Evolutionary conservation across 92 coral and sea anemone genomes (phyloP), one percentile per base, ranked within the genome.

Genomic region (Palythoa grandiflora): DNA sequence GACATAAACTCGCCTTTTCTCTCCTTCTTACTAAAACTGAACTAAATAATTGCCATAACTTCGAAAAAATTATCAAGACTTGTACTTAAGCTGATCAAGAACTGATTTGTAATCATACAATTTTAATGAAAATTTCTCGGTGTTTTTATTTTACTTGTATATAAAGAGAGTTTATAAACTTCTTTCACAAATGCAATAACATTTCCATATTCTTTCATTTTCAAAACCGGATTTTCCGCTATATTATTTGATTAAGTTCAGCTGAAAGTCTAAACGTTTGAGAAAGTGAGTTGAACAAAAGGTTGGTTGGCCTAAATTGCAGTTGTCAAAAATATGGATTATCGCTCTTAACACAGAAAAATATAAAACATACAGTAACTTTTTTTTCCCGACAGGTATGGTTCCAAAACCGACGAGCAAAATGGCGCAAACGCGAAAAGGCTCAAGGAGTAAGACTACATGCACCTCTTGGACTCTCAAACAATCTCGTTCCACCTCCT

Each of bases 391-490:
- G 39, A 38, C 91, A 95, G 98, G 98, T 95, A 53, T 95, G 98
- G 98, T 95, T 95, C 73, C 98, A 95, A 71, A 95, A 95, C 88
- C 93, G 98, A 75, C 68, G 98, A 68, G 98, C 98, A 11, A 95
- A 95, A 74, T 95, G 98, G 98, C 89, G 98, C 59, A 95, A 95
- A 55, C 93, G 98, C 1, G 98, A 95, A 74, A 95, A 95, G 75
- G 93, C 98, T 1, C 98, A 95, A 40, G 98, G 99, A 12, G 93
- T 97, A 5, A 91, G 99, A 0, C 79, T 96, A 0, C 99, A 97
- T 72, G 98, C 99, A 28, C 98, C 99, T 6, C 88, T 97, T n/a
- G 96, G 97, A 17, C 84, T 95, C 14, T 88, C 84, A 53, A 95
- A 95, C 78, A 87, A 88, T 20, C 19, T 95, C 10, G 93, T 95